Percentiles rank a stretch among this genome's conserved stretches.
These are phyloP conservation scores for Euwallacea similis DNA, from an alignment of 1,140 invertebrate species.

Conservation along the genomic window DNA sequence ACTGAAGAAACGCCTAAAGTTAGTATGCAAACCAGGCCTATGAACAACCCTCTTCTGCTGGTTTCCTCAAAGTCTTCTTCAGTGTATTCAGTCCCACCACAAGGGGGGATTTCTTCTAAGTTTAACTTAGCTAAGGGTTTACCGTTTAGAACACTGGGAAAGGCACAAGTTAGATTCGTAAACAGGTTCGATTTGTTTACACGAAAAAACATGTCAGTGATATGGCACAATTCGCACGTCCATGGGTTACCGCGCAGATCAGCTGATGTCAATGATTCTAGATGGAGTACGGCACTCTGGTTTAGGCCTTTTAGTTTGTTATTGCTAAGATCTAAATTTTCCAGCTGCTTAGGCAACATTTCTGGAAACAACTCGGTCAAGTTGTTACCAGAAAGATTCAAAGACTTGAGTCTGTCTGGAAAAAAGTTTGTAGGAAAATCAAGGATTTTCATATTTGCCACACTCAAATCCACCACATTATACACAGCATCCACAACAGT, in stretches of 20 bases:
- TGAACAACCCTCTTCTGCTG: slow-evolving; percentile 44
- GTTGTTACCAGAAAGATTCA: slow-evolving; percentile 62
- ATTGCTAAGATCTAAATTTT: slow-evolving; percentile 63
- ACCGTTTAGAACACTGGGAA: slow-evolving; percentile 47
- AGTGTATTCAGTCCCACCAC: slow-evolving; percentile 37
- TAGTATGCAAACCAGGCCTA: slow-evolving; percentile 46
- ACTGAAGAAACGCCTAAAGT: slow-evolving; percentile 48
- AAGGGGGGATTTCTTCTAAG: slow-evolving; percentile 45
- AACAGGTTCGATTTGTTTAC: slow-evolving; percentile 52
- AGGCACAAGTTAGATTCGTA: slow-evolving; percentile 47
- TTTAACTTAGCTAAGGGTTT: slow-evolving; percentile 42
- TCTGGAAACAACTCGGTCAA: slow-evolving; percentile 44
- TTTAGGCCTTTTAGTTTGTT: slow-evolving; percentile 63
- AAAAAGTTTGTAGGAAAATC: slow-evolving; percentile 60
- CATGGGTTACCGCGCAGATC: slow-evolving; percentile 65
- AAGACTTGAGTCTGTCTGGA: slow-evolving; percentile 56
- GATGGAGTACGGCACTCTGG: slow-evolving; percentile 57
- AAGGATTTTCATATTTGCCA: slow-evolving; percentile 63
- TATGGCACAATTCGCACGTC: slow-evolving; percentile 66
- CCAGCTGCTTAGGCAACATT: slow-evolving; percentile 58
- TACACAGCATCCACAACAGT: slow-evolving; percentile 60
- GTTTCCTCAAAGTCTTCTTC: slow-evolving; percentile 15
- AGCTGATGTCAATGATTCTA: slow-evolving; percentile 59
- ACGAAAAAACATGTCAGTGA: slow-evolving; percentile 55
- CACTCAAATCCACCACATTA: slow-evolving; percentile 60